A percentile compares a stretch with the other conserved stretches of the same genome.
Conservation (phyloP, 2,888 invertebrate species). For the Thymelicus lineola region DNA sequence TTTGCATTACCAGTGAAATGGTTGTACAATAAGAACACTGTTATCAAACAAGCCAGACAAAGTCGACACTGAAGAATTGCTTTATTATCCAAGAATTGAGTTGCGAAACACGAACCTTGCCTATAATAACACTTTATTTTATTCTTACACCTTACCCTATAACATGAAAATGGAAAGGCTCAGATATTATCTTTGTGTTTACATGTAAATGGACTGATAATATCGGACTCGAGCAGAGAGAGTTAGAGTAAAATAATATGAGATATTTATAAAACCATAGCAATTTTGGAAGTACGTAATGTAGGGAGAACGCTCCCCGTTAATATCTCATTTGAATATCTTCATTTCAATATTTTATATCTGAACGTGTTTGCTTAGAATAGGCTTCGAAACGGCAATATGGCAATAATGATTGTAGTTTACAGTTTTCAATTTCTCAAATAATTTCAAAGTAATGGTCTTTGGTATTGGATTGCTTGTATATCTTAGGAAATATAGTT, state of each 20-base stretch:
- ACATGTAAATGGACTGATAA: conserved; percentile 14
- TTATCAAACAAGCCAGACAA: conserved; percentile 16
- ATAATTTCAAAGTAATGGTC: too few relatives aligned
- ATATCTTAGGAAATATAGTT: too few relatives aligned
- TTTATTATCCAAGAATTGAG: conserved; percentile 17
- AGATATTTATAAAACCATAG: conserved; percentile 4
- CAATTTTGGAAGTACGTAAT: conserved; percentile 2
- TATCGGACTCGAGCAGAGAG: background rate
- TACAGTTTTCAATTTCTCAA: background rate
- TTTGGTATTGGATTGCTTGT: too few relatives aligned
- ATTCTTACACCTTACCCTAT: conserved; percentile 26
- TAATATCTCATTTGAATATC: conserved; percentile 4
- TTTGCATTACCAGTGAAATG: background rate
- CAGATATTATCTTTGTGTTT: conserved; percentile 28
- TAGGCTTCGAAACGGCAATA: background rate
- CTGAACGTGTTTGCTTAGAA: background rate
- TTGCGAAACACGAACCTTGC: conserved; percentile 24
- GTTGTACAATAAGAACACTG: background rate
- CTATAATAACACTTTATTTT: conserved; percentile 31
- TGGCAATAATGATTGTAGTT: background rate
- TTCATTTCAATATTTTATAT: background rate
- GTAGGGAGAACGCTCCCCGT: background rate
- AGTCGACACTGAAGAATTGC: conserved; percentile 19
- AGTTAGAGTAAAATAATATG: conserved; percentile 8
- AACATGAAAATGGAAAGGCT: conserved; percentile 23